Conservation (phyloP, 1,140 invertebrate species). For the Parasteatoda tepidariorum region DNA sequence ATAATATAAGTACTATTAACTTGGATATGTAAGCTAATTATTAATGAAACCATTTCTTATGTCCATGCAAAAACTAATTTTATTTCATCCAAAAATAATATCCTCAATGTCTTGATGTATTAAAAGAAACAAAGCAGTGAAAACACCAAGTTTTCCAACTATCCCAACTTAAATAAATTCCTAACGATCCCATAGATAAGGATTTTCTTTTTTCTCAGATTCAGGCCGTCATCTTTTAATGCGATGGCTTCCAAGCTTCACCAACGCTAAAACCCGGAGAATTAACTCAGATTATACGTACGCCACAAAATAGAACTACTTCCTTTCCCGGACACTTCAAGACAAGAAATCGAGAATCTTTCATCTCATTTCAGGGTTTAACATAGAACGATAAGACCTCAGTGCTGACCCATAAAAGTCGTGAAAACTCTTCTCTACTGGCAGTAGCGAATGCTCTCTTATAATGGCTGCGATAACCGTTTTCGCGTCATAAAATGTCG, state of each 20-base stretch:
- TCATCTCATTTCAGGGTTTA: constrained; percentile 27
- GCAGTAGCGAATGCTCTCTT: background rate
- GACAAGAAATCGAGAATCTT: constrained; percentile 35
- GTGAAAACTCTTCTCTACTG: constrained; percentile 1
- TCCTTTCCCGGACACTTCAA: constrained; percentile 12
- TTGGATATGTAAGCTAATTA: background rate
- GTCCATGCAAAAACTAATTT: background rate
- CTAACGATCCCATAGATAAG: background rate
- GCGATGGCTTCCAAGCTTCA: background rate
- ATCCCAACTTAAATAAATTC: background rate
- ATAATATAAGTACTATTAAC: too few species aligned
- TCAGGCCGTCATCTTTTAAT: constrained; percentile 3
- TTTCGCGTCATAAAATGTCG: constrained; percentile 31
- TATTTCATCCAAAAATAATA: background rate
- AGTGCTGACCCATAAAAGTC: constrained; percentile 29
- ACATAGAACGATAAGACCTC: constrained; percentile 14
- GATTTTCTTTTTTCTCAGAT: constrained; percentile 5
- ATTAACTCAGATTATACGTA: constrained; percentile 26
- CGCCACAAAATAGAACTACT: constrained; percentile 34
- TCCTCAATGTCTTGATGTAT: background rate
- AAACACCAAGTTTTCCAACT: background rate
- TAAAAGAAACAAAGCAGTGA: background rate
- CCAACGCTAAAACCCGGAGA: constrained; percentile 15
- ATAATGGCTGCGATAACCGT: constrained; percentile 48
- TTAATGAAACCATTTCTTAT: background rate